A percentile compares a stretch with the other conserved stretches of the same genome.
These are phyloP conservation scores for Poicephalus meyeri DNA, from an alignment of 2,113 vertebrate species.

Conservation along the genomic window DNA sequence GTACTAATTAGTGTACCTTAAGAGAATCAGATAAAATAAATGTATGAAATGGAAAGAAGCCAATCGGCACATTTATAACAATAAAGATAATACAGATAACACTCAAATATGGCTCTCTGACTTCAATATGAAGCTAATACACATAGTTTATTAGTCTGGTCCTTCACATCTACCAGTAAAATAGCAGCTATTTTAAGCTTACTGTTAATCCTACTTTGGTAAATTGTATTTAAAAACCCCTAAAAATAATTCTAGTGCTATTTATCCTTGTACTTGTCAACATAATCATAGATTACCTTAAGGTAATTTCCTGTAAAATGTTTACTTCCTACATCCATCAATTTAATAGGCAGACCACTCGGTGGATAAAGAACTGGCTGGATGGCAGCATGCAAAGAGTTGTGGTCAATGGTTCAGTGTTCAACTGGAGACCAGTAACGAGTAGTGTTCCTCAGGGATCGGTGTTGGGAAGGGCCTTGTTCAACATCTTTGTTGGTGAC, in stretches of 20 bases:
- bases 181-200: background rate
- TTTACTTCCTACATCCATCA: background rate
- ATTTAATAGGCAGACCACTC: no score
- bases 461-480: no score
- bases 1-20: background rate
- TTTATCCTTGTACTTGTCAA: background rate
- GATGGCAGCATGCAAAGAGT: no score
- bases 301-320: background rate
- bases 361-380: no score
- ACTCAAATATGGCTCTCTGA: background rate
- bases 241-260: background rate
- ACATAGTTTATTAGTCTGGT: background rate
- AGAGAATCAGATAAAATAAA: background rate
- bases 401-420: no score
- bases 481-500: no score
- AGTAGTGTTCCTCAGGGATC: no score
- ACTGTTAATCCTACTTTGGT: background rate
- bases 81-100: background rate
- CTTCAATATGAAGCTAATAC: background rate
- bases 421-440: no score
- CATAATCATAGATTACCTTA: background rate
- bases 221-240: fast-evolving
- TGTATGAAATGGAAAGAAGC: background rate
- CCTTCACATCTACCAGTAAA: background rate
- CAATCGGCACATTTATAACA: background rate